Evolutionary conservation across 2,797 vertebrate genomes (phyloP).

Genomic region (Crypturellus tataupa): DNA sequence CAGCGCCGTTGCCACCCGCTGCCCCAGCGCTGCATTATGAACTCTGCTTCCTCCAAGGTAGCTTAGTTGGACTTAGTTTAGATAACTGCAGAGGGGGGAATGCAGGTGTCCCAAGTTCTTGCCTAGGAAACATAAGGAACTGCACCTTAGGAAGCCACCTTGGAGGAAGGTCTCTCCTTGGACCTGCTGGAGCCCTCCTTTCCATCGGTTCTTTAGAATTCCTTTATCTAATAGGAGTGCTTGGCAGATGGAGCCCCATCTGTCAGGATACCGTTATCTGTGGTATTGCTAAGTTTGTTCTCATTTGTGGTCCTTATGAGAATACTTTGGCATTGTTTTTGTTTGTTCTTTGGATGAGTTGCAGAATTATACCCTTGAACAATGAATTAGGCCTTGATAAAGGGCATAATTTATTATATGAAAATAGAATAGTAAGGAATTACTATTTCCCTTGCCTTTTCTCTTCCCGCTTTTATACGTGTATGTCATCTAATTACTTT

Average conservation of each 20-base stretch:
- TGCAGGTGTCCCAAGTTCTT: not conserved
- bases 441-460: not conserved
- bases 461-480: not conserved
- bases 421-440: not conserved
- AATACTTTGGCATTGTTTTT: slow-evolving; percentile 27
- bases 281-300: slow-evolving; percentile 24
- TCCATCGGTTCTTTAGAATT: not conserved
- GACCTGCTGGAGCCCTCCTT: not conserved
- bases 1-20: not conserved
- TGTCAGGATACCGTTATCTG: not conserved
- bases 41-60: not conserved
- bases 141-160: not conserved
- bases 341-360: slow-evolving; percentile 19
- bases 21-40: not conserved
- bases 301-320: not conserved
- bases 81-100: not conserved
- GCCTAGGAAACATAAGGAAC: not conserved
- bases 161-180: not conserved
- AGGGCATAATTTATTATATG: not conserved
- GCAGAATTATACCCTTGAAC: not conserved
- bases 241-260: not conserved
- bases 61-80: not conserved
- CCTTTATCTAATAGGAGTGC: not conserved
- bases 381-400: not conserved
- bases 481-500: not conserved